Evolutionary conservation across 2,113 vertebrate species (phyloP).

Genomic region (Saccopteryx bilineata): DNA sequence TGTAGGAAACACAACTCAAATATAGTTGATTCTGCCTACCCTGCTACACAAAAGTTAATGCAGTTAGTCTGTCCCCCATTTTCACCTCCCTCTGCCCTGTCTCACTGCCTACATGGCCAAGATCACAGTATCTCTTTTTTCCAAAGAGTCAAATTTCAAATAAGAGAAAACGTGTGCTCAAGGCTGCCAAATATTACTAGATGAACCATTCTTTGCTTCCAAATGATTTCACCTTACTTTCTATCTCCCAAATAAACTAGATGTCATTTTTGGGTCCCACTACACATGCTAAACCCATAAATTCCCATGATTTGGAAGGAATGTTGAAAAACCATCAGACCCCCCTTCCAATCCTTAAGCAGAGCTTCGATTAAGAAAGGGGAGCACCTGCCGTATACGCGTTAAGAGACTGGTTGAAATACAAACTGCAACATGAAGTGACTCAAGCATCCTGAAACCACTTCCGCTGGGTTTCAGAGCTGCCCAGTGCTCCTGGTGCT

Average conservation of each 20-base stretch:
- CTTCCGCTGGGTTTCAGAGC: not conserved
- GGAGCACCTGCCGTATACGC: not conserved
- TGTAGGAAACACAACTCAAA: not conserved
- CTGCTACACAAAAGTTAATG: not conserved
- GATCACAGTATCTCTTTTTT: not conserved
- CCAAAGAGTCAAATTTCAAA: constrained; percentile 23
- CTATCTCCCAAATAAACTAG: constrained; percentile 17
- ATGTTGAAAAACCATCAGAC: constrained; percentile 12
- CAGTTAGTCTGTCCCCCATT: not conserved
- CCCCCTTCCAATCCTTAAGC: not conserved
- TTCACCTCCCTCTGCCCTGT: not conserved
- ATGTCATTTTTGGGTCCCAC: not conserved
- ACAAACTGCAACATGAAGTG: not conserved
- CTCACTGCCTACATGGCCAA: constrained; percentile 20
- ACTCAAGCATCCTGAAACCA: constrained; percentile 45
- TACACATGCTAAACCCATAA: not conserved
- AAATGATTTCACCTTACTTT: constrained; percentile 21
- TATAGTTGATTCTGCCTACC: not conserved
- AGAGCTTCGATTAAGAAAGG: constrained; percentile 28
- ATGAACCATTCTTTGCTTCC: not conserved
- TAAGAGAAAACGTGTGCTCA: constrained; percentile 18
- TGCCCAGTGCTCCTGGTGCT: not conserved
- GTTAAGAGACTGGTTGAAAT: constrained; percentile 6
- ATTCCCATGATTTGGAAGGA: not conserved
- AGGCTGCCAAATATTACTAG: constrained; percentile 16